Conservation (phyloP, 2,113 vertebrate genomes). For the Ochotona curzoniae region DNA sequence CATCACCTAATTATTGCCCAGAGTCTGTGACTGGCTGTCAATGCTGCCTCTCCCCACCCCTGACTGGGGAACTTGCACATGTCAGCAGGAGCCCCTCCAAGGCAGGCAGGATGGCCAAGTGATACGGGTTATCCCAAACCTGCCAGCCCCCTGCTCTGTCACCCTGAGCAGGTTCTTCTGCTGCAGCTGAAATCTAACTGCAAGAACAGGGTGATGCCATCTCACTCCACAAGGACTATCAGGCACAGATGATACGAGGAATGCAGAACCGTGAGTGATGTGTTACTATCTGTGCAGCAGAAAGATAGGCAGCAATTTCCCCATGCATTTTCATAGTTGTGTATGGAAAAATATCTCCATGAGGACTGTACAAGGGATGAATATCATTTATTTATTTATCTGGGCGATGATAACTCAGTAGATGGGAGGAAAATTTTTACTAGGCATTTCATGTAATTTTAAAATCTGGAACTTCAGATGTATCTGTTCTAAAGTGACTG, state of each 20-base stretch:
- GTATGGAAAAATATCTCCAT: background rate
- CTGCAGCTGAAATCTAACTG: constrained; percentile 15
- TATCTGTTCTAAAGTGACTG: background rate
- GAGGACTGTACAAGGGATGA: background rate
- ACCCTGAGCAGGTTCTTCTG: background rate
- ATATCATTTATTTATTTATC: background rate
- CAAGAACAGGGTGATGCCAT: background rate
- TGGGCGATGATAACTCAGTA: background rate
- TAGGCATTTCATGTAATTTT: background rate
- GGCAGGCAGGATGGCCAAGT: background rate
- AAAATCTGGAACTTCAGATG: background rate
- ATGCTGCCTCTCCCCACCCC: background rate
- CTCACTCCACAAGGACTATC: background rate
- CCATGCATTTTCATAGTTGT: background rate
- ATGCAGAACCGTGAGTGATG: background rate
- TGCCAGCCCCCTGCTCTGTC: background rate
- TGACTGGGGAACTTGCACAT: background rate
- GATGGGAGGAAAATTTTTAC: background rate
- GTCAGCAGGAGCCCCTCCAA: background rate
- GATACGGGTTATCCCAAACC: background rate
- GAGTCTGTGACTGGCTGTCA: background rate
- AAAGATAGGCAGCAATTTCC: background rate
- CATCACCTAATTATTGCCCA: background rate
- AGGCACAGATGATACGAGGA: background rate
- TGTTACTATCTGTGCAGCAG: background rate